Evolutionary conservation across 2,113 vertebrate species (phyloP).

Genomic region (Vulpes vulpes): DNA sequence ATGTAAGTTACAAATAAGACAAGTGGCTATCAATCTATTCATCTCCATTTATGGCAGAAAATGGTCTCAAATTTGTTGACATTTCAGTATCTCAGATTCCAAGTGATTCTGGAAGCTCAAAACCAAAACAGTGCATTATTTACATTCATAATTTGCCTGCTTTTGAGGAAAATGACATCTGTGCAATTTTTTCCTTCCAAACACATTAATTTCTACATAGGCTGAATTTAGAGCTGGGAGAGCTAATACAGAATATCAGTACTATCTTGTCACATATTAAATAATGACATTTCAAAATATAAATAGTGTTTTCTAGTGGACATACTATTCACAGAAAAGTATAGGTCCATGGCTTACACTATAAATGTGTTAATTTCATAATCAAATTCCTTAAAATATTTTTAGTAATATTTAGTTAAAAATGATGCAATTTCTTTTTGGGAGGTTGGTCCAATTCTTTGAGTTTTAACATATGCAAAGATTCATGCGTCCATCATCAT

Average conservation of each 20-base stretch:
- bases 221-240: constrained; percentile 55
- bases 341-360: background rate
- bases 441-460: background rate
- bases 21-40: constrained; percentile 58
- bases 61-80: constrained; percentile 71
- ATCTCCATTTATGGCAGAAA: constrained; percentile 69
- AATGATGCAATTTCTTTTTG: background rate
- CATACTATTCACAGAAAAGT: background rate
- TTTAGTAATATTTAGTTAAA: background rate
- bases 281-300: background rate
- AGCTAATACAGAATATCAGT: constrained; percentile 41
- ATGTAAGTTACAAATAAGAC: constrained; percentile 28
- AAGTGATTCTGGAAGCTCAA: constrained; percentile 67
- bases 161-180: constrained; percentile 80
- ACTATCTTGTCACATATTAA: background rate
- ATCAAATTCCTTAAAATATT: background rate
- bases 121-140: constrained; percentile 75
- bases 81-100: constrained; percentile 69
- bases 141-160: constrained; percentile 75
- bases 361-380: background rate
- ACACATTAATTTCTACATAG: constrained; percentile 61
- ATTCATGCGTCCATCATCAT: background rate
- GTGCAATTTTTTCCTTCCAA: constrained; percentile 69
- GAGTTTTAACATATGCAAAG: background rate
- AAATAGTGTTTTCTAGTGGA: background rate